Evolutionary conservation across 1,140 invertebrate species (phyloP), one percentile per base, ranked within the genome.

Genomic region (Tribolium madens): DNA sequence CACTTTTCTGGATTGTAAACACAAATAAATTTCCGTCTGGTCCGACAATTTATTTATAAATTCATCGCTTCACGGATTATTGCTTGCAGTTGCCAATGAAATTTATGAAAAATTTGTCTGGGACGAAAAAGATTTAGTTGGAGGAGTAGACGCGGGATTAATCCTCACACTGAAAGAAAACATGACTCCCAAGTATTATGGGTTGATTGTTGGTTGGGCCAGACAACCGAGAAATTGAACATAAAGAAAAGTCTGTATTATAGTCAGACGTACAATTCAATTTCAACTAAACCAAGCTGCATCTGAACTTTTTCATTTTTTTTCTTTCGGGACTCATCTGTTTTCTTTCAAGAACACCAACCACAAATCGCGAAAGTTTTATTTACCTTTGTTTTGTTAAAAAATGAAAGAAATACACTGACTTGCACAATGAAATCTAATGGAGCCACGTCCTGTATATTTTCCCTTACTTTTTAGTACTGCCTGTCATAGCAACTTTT

Each of bases 211-310:
- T 33, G 57, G 57, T 64, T 33, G 57, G 21, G 26, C 26, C 57
- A 64, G 57, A 33, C 57, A 64, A 26, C 21, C 57, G 57, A 64
- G 57, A 33, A 64, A 64, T 33, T 64, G 26, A 64, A 64, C 10
- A 64, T 64, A 33, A 64, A 64, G 57, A 64, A 57, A 64, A 64
- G 57, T 36, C 57, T 31, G 26, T 31, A 64, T 64, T 64, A 64
- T 64, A 64, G 57, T 13, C 57, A 9, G 26, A 15, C 53, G 21
- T 60, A 60, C 31, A 64, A 33, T 64, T 64, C 57, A 33, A 31
- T 64, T 64, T 14, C 26, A 64, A 64, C 57, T 33, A 57, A 50
- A 5, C 15, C 10, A 64, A 64, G 57, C 26, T 64, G 21, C 26
- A 64, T 64, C 26, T 33, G 26, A 64, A 64, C 21, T 64, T 64